Base-by-base conservation (phyloP, 2,113 vertebrate species). In the Poeciliopsis turrubarensis region DNA sequence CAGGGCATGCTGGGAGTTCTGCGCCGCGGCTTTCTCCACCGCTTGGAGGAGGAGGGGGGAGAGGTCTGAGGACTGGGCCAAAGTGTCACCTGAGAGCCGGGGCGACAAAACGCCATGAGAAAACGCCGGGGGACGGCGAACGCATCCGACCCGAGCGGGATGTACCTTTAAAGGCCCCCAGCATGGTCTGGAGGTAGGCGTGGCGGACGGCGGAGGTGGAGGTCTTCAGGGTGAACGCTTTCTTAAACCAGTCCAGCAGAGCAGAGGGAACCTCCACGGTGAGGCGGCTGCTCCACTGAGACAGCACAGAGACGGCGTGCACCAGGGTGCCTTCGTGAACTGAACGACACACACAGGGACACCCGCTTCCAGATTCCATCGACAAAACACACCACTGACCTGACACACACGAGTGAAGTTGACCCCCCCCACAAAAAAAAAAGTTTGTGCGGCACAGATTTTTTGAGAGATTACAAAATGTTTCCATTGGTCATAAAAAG, bases 241-340 rank as follows among this genome's bases (percentile, higher is more conserved):
- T 99, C 88, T 97, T 98, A 70, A 98, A 92, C 97, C 97, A 98
- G 34, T 98, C 97, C 1, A 95, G 75, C 78, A 99, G 89, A 78
- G 95, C 94, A 62, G 90, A 85, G 2, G 98, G 96, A 77, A 99
- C 95, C 72, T 98, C 96, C 0, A 95, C 95, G 11, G 95, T 96
- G 82, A 99, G 95, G 3, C 96, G 96, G 65, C 85, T 87, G 68
- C 95, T 98, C 98, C 98, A 99, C 67, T 96, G 96, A n/a, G 96
- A 95, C 82, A 99, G 93, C 70, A 98, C 92, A 3, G 95, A 95
- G 73, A 97, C 96, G 0, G 97, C 96, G 0, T 99, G 97, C 41
- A 97, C 96, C 92, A 99, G 82, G 0, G 97, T 98, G 14, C 95
- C 96, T 87, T 99, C 97, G 0, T 99, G 97, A 83, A 99, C 98